phyloP scores from a whole-genome alignment of 2,113 vertebrate species.

The Erythrocercus mccallii region DNA sequence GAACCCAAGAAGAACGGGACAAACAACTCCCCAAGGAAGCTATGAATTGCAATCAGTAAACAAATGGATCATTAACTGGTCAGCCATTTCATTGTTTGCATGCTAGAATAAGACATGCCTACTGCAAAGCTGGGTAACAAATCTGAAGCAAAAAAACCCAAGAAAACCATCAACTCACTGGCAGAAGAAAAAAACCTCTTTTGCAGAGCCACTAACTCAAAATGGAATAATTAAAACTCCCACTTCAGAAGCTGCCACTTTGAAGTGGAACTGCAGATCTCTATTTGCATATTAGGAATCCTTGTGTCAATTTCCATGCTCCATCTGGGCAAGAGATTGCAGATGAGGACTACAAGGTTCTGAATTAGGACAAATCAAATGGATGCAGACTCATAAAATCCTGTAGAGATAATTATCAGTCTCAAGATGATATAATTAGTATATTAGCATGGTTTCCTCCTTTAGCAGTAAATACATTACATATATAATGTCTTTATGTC shows the following conservation, averaged over 20 bases:
- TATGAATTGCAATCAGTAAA: constrained; percentile 22
- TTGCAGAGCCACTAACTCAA: constrained; percentile 41
- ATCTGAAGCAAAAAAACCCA: neutral
- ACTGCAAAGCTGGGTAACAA: neutral
- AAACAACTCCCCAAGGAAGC: constrained; percentile 28
- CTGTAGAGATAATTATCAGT: constrained; percentile 49
- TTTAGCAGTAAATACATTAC: constrained; percentile 12
- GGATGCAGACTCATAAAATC: constrained; percentile 25
- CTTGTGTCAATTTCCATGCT: constrained; percentile 20
- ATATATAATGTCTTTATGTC: neutral
- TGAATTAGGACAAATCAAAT: constrained; percentile 52
- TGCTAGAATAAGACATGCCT: neutral
- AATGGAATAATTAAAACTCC: constrained; percentile 47
- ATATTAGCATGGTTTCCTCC: constrained; percentile 15
- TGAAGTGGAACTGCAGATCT: constrained; percentile 52
- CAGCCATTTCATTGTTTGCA: neutral
- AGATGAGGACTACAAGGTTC: constrained; percentile 25
- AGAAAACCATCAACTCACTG: neutral
- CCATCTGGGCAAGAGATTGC: constrained; percentile 33
- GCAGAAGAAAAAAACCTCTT: neutral
- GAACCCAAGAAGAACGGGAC: constrained; percentile 13
- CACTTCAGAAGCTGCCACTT: constrained; percentile 35
- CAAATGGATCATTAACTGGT: neutral
- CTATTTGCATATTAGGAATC: constrained; percentile 15
- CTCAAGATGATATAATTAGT: constrained; percentile 31